phyloP scores from a whole-genome alignment of 2,113 vertebrate genomes.

The Spheniscus mendiculus region DNA sequence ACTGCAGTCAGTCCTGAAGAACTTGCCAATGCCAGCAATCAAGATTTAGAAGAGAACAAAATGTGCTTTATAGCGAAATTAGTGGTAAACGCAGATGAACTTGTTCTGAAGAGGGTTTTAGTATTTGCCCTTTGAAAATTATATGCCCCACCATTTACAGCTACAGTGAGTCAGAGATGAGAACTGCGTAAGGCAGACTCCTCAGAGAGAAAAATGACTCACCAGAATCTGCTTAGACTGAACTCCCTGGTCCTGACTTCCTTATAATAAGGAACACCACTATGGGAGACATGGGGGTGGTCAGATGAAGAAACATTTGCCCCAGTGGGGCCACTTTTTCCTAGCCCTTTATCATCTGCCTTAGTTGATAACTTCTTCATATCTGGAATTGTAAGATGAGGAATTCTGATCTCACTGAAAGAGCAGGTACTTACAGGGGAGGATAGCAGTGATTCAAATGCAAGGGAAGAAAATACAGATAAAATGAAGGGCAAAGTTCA shows the following conservation, averaged over 20 bases:
- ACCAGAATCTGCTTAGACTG: not conserved
- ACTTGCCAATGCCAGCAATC: not conserved
- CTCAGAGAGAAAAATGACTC: slow-evolving; percentile 29
- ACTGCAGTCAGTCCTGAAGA: not conserved
- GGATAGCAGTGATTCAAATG: not conserved
- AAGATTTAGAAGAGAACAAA: not conserved
- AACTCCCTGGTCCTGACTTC: not conserved
- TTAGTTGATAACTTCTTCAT: not conserved
- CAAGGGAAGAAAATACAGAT: not conserved
- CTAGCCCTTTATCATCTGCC: not conserved
- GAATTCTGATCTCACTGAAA: not conserved
- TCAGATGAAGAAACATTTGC: not conserved
- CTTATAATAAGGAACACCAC: not conserved
- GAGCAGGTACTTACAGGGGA: not conserved
- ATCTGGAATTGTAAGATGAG: not conserved
- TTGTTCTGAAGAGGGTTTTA: not conserved
- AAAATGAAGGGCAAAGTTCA: not conserved
- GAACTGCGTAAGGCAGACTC: not conserved
- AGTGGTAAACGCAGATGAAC: not conserved
- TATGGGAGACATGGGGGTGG: not conserved
- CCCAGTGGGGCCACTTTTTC: not conserved
- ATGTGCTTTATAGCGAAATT: not conserved
- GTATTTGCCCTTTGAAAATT: slow-evolving; percentile 1
- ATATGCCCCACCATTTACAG: not conserved
- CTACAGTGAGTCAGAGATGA: slow-evolving; percentile 19